Conservation (phyloP, 2,797 vertebrate genomes). For the Rhynchotus rufescens region DNA sequence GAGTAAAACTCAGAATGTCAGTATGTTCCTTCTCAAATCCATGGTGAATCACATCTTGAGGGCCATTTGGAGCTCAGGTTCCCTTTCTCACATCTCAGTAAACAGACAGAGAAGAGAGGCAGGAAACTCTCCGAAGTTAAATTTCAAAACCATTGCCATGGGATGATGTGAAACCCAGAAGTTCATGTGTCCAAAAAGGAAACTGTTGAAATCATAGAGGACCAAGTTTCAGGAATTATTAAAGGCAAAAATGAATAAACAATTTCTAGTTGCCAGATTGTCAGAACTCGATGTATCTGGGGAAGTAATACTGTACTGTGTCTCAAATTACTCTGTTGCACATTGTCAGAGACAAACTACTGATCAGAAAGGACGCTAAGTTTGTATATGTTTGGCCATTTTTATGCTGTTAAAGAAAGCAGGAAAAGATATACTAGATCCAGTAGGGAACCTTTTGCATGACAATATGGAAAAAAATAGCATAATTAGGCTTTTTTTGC, state of each 20-base stretch:
- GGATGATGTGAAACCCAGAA: neutral
- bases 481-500: too few species aligned
- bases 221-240: neutral
- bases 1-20: neutral
- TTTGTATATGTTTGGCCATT: neutral
- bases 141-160: neutral
- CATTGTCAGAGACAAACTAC: neutral
- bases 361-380: neutral
- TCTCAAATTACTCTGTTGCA: neutral
- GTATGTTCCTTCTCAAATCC: neutral
- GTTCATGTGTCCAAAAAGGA: neutral
- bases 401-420: neutral
- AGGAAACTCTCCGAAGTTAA: neutral
- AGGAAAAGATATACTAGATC: neutral
- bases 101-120: neutral
- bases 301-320: neutral
- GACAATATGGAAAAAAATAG: neutral
- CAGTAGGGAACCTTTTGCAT: neutral
- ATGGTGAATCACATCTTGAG: neutral
- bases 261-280: neutral
- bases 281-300: neutral
- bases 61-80: neutral
- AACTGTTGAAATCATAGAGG: neutral
- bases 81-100: neutral
- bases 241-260: neutral